Evolutionary conservation across 2,113 vertebrate species (phyloP).

Genomic region (Porphyrio hochstetteri): DNA sequence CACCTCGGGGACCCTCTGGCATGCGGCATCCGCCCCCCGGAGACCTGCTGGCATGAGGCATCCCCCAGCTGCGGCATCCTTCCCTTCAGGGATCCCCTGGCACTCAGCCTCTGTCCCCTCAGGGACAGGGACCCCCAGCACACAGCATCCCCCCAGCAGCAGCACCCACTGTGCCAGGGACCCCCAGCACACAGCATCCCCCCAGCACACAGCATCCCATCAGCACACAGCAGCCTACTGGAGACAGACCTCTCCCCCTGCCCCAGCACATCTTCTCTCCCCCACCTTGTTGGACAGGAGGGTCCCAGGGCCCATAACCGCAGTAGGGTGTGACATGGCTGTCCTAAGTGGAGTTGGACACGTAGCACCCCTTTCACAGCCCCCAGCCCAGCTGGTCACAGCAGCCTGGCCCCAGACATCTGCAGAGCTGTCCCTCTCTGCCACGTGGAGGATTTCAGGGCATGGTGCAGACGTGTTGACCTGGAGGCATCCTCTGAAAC

Average conservation of each 20-base stretch:
- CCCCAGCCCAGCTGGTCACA: background rate
- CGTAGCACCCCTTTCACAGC: background rate
- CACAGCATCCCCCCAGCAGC: too few relatives aligned
- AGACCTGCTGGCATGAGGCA: too few relatives aligned
- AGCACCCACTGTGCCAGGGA: background rate
- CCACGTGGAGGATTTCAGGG: background rate
- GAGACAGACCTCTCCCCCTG: background rate
- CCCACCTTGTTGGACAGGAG: background rate
- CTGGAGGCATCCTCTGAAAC: background rate
- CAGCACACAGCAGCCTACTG: background rate
- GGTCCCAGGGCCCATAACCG: background rate
- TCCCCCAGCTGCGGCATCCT: background rate
- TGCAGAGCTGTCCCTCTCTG: background rate
- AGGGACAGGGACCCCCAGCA: too few relatives aligned
- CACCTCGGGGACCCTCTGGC: background rate
- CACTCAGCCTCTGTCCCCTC: background rate
- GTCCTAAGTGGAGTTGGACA: background rate
- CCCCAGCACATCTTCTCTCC: background rate
- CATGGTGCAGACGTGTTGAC: background rate
- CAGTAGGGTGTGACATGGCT: accelerated
- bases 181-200: background rate
- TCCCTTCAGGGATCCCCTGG: too few relatives aligned
- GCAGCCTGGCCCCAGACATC: background rate
- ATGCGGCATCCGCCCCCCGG: background rate
- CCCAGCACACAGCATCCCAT: background rate